These are phyloP conservation scores for Microtus richardsoni DNA, from an alignment of 2,113 vertebrate species.

Conservation along the genomic window DNA sequence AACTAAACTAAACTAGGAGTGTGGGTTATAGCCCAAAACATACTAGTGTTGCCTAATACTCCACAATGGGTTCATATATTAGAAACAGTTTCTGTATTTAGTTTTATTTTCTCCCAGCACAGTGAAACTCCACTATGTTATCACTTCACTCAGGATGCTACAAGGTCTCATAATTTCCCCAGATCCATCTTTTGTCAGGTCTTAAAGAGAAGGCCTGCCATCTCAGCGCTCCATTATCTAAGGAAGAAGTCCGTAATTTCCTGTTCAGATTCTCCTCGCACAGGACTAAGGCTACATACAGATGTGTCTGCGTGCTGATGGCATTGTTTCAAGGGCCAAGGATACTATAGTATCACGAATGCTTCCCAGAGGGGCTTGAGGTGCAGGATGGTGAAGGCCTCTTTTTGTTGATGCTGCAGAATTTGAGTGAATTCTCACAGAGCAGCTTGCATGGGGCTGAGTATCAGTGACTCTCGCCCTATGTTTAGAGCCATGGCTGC, in stretches of 20 bases:
- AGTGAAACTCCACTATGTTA: slow-evolving; percentile 30
- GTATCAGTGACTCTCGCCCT: not conserved
- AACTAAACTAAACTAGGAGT: not conserved
- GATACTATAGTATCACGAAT: not conserved
- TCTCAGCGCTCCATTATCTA: not conserved
- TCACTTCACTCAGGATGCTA: not conserved
- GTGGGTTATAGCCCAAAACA: not conserved
- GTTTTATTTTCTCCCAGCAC: slow-evolving; percentile 43
- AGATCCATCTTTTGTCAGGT: not conserved
- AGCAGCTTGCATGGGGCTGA: not conserved
- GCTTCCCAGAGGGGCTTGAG: not conserved
- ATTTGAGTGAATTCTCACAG: not conserved
- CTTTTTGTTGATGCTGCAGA: not conserved
- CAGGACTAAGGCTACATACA: not conserved
- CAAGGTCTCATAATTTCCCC: not conserved
- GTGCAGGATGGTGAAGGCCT: not conserved
- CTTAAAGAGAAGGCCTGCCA: not conserved
- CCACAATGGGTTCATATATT: not conserved
- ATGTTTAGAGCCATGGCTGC: not conserved
- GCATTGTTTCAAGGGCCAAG: not conserved
- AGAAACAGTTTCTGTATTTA: slow-evolving; percentile 43
- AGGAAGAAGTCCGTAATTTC: not conserved
- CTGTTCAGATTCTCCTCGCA: not conserved
- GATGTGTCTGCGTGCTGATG: not conserved
- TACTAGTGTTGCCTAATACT: not conserved